These are phyloP conservation scores for Pteromalus puparum DNA, from an alignment of 1,140 invertebrate genomes.

Conservation along the genomic window DNA sequence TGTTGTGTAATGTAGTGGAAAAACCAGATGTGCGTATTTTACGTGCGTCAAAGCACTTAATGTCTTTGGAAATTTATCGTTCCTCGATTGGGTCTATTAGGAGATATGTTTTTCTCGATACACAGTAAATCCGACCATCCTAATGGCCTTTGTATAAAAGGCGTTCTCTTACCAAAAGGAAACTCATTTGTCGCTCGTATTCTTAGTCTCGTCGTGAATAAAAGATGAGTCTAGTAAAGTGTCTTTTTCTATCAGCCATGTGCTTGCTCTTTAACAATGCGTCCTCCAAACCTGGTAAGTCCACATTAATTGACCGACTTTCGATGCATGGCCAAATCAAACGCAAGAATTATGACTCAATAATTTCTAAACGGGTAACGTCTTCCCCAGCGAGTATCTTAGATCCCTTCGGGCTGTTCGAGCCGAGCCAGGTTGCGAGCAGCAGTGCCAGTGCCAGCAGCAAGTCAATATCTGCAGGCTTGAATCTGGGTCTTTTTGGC, in stretches of 20 bases:
- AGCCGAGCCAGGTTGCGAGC: background rate
- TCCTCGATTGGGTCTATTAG: background rate
- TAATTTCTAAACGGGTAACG: background rate
- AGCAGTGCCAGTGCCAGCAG: background rate
- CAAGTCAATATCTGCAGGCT: conserved; percentile 7
- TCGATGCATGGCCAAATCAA: background rate
- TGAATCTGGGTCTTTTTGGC: conserved; percentile 14
- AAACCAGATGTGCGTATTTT: background rate
- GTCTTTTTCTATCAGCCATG: background rate
- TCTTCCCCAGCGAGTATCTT: background rate
- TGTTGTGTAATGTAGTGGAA: too few species aligned
- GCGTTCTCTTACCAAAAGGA: background rate
- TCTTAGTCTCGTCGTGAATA: background rate
- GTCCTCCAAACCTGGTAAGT: background rate
- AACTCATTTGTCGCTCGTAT: background rate
- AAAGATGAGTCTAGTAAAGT: background rate
- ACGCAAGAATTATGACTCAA: background rate
- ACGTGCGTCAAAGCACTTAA: background rate
- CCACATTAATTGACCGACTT: background rate
- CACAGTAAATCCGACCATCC: background rate
- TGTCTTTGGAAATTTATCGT: background rate
- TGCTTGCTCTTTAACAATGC: background rate
- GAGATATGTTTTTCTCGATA: background rate
- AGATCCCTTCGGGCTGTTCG: background rate
- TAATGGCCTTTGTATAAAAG: background rate